Percentiles rank a stretch among this genome's conserved stretches.
Evolutionary conservation across 2,888 invertebrate species (phyloP).

Genomic region (Agelastica alni): DNA sequence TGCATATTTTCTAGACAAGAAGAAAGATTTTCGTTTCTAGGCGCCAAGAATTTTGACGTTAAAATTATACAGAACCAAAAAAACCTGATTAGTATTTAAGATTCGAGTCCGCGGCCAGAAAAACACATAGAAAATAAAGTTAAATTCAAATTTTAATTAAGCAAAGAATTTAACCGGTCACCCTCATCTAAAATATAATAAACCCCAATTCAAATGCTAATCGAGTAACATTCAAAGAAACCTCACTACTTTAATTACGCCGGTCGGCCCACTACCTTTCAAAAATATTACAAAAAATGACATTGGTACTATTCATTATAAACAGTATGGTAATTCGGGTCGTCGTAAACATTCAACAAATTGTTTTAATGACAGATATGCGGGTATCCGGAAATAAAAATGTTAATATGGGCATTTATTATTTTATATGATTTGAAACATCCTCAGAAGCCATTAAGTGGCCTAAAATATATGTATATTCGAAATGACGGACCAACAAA

Average conservation of each 20-base stretch:
- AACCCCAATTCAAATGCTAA: conserved; percentile 21
- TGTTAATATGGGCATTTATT: conserved; percentile 16
- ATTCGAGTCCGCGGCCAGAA: conserved; percentile 1
- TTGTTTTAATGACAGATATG: conserved; percentile 21
- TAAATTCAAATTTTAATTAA: conserved; percentile 21
- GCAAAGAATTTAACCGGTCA: conserved; percentile 23
- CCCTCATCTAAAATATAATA: conserved; percentile 18
- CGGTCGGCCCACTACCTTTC: conserved; percentile 14
- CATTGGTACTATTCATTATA: conserved; percentile 17
- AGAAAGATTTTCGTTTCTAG: too few species aligned
- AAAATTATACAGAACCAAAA: conserved; percentile 8
- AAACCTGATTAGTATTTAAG: conserved; percentile 15
- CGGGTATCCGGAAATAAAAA: conserved; percentile 23
- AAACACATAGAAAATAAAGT: conserved; percentile 15
- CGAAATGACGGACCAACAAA: background rate
- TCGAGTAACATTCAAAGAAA: conserved; percentile 7
- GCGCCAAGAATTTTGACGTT: conserved; percentile 14
- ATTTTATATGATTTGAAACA: conserved; percentile 15
- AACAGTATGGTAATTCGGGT: conserved; percentile 14
- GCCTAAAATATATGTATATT: conserved; percentile 4
- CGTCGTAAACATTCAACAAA: conserved; percentile 17
- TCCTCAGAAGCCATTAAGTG: conserved; percentile 7
- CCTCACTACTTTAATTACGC: conserved; percentile 22
- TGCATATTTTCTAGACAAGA: too few species aligned
- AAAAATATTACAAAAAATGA: conserved; percentile 20